Base-by-base conservation (phyloP, 2,888 invertebrate genomes). In the Hydrotaea diabolus region DNA sequence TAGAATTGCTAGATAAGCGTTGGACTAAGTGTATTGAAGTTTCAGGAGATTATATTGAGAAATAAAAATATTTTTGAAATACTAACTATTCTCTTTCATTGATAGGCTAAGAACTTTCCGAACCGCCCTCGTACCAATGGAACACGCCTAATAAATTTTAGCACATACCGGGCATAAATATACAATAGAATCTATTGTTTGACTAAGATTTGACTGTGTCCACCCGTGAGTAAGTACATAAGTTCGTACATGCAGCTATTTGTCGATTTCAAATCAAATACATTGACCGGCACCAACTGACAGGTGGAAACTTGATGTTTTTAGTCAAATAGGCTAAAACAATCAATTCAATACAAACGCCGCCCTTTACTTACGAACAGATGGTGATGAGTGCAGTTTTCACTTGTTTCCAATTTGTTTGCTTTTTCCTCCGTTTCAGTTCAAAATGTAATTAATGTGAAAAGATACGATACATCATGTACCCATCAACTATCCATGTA, bases 401-500 rank as follows among this genome's bases (percentile, higher is more conserved):
- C 66, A 36, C 17, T 43, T n/a, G 15, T 64, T 66, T 19, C 19
- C 15, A 17, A 7, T 66, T 17, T 66, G 39, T 43, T 43, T 11
- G 43, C 31, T 21, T 23, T 69, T 69, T n/a, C 43, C 66, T 69
- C 23, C 46, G 46, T 9, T 23, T 23, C 9, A 69, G 21, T 69
- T 15, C 39, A 23, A 69, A 69, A 69, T 46, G 43, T 23, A 46
- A 69, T 69, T 69, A 69, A 31, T 46, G 23, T 43, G 69, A 69
- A 46, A 7, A 69, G 21, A 69, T 23, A 66, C 2, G 21, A 15
- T 62, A 62, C 62, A 62, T 62, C 31, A 31, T 62, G 62, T 31
- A 31, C n/a, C 31, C 69, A 69, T 43, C 64, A 15, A 59, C 23
- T 1, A 26, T 19, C 17, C 15, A 46, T 46, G 9, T 46, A 13